Evolutionary conservation across 2,113 vertebrate genomes (phyloP).

Genomic region (Ornithorhynchus anatinus): DNA sequence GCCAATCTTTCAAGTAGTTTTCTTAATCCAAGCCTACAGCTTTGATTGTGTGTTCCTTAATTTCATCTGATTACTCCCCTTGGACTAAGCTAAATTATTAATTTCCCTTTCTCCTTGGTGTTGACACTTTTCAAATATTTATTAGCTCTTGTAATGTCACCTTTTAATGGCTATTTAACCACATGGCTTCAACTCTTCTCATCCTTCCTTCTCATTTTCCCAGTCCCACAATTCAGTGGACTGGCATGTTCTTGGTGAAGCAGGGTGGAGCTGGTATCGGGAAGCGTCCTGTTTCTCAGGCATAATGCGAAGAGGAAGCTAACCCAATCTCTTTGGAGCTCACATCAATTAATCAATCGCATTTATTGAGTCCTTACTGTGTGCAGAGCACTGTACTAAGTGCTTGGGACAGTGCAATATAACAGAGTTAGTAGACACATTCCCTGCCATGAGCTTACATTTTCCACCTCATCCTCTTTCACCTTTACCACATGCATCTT

Average conservation of each 20-base stretch:
- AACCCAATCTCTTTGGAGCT: no score
- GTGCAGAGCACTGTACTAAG: no score
- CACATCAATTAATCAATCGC: no score
- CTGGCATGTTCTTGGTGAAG: neutral
- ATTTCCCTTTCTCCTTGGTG: neutral
- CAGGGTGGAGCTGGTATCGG: neutral
- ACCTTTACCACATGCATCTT: no score
- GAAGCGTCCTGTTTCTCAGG: no score
- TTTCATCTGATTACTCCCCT: neutral
- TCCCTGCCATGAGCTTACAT: no score
- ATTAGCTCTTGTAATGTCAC: neutral
- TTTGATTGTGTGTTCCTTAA: neutral
- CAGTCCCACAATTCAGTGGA: neutral
- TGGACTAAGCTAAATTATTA: neutral
- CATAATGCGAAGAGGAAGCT: no score
- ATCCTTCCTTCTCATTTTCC: no score
- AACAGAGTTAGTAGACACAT: no score
- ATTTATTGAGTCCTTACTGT: no score
- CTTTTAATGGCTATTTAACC: neutral
- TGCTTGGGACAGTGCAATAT: no score
- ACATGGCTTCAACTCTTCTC: neutral
- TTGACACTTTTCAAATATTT: neutral
- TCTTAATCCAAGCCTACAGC: neutral
- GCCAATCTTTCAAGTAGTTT: accelerated
- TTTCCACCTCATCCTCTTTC: no score